Percentiles rank a stretch among this genome's conserved stretches.
These are phyloP conservation scores for Pinctada fucata DNA, from an alignment of 2,888 invertebrate species.

Conservation along the genomic window DNA sequence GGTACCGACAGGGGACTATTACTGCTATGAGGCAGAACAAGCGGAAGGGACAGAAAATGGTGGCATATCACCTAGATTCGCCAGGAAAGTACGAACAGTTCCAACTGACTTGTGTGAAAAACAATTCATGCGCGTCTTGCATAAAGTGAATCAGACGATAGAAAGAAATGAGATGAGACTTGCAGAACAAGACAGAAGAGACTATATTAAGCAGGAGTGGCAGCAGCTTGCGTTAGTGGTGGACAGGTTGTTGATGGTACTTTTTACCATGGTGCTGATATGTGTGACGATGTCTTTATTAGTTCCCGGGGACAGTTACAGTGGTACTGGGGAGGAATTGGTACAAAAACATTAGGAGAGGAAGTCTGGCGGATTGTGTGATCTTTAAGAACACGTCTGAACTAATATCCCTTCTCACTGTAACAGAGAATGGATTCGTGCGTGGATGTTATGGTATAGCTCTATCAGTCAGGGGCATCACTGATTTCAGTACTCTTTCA, in stretches of 20 bases:
- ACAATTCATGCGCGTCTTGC: slow-evolving; percentile 83
- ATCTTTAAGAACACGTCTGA: too few relatives aligned
- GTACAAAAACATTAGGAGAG: too few relatives aligned
- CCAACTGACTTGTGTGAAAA: slow-evolving; percentile 79
- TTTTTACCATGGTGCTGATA: slow-evolving; percentile 75
- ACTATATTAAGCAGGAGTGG: slow-evolving; percentile 91
- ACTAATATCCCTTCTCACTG: too few relatives aligned
- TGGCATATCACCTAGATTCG: slow-evolving; percentile 62
- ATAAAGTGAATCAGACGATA: slow-evolving; percentile 85
- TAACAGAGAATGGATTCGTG: too few relatives aligned
- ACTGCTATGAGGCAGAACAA: slow-evolving; percentile 50
- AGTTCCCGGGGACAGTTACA: slow-evolving; percentile 41
- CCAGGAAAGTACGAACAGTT: slow-evolving; percentile 47
- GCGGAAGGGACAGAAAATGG: slow-evolving; percentile 57
- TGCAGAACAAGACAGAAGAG: slow-evolving; percentile 87
- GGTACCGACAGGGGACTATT: slow-evolving; percentile 54
- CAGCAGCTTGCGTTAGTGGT: slow-evolving; percentile 85
- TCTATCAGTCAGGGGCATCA: too few relatives aligned
- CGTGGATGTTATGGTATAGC: too few relatives aligned
- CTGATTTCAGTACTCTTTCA: too few relatives aligned
- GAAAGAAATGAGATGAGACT: slow-evolving; percentile 87
- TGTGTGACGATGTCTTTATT: slow-evolving; percentile 54
- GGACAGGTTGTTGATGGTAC: slow-evolving; percentile 80
- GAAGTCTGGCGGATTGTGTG: too few relatives aligned
- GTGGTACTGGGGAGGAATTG: neutral